Conservation (phyloP, 1,140 invertebrate species). For the Wasmannia auropunctata region DNA sequence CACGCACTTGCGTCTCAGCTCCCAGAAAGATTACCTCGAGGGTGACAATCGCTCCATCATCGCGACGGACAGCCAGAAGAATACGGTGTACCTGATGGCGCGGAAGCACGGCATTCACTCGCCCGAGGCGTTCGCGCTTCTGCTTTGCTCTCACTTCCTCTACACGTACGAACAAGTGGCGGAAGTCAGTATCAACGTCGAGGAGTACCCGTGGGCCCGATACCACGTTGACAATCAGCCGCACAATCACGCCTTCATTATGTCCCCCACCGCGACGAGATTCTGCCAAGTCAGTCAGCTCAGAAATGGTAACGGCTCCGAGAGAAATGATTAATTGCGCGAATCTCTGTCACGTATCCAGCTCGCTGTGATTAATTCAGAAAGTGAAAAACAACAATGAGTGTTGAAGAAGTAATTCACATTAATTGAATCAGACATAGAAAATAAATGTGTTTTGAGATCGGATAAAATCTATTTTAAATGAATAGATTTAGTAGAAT, state of each 20-base stretch:
- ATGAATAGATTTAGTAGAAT: background rate
- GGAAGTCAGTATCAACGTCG: slow-evolving; percentile 13
- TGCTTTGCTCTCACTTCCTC: slow-evolving; percentile 31
- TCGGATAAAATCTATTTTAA: background rate
- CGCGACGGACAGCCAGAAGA: slow-evolving; percentile 31
- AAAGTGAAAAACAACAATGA: background rate
- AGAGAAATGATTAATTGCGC: background rate
- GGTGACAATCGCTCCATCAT: slow-evolving; percentile 16
- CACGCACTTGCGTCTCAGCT: background rate
- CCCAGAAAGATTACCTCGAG: background rate
- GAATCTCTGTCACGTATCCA: background rate
- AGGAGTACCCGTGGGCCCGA: slow-evolving; percentile 22
- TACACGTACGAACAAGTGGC: slow-evolving; percentile 6
- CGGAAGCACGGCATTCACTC: slow-evolving; percentile 5
- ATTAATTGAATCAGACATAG: background rate
- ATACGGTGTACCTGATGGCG: slow-evolving; percentile 26
- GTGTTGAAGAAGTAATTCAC: background rate
- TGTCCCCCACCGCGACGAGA: slow-evolving; percentile 15
- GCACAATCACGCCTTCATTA: slow-evolving; percentile 32
- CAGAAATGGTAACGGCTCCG: background rate
- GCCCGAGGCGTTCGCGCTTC: slow-evolving; percentile 13
- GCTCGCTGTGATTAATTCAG: background rate
- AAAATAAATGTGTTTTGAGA: background rate
- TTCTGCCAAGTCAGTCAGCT: slow-evolving; percentile 37
- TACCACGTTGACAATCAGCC: background rate